Conservation (phyloP, 2,888 invertebrate genomes). For the Orthonychiurus folsomi region DNA sequence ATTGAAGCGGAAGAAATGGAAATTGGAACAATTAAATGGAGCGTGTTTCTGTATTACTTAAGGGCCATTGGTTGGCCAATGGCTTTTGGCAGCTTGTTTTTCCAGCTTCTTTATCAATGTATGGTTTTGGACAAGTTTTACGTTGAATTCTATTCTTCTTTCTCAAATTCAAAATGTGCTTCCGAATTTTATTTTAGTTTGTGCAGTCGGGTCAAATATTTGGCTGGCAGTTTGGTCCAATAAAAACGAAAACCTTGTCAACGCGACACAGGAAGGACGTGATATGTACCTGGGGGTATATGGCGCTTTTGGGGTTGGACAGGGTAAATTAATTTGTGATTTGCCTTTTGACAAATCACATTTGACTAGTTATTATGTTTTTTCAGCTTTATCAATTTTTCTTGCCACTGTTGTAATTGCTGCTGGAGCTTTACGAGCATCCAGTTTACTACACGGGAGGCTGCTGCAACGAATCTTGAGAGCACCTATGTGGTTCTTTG, state of each 20-base stretch:
- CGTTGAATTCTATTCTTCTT: neutral
- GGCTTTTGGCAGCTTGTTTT: constrained; percentile 42
- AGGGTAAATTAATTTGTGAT: neutral
- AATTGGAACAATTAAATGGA: constrained; percentile 47
- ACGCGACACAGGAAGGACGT: constrained; percentile 19
- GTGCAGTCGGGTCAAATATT: constrained; percentile 41
- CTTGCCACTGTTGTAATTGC: constrained; percentile 47
- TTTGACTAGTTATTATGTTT: no score
- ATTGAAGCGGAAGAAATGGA: constrained; percentile 48
- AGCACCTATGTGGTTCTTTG: constrained; percentile 65
- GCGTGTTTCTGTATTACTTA: constrained; percentile 48
- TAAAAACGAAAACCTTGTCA: constrained; percentile 15
- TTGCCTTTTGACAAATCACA: no score
- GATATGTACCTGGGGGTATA: constrained; percentile 9
- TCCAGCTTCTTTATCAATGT: constrained; percentile 42
- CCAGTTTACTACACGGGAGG: constrained; percentile 55
- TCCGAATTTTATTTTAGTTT: constrained; percentile 16
- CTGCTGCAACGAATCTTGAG: constrained; percentile 58
- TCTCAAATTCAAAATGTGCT: neutral
- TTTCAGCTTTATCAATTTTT: constrained; percentile 40
- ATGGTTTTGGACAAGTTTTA: no score
- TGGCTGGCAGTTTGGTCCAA: constrained; percentile 42
- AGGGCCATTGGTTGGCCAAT: constrained; percentile 44
- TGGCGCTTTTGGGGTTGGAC: neutral
- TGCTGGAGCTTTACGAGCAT: constrained; percentile 51